Evolutionary conservation across 2,888 invertebrate genomes (phyloP).

Genomic region (Acronicta aceris): DNA sequence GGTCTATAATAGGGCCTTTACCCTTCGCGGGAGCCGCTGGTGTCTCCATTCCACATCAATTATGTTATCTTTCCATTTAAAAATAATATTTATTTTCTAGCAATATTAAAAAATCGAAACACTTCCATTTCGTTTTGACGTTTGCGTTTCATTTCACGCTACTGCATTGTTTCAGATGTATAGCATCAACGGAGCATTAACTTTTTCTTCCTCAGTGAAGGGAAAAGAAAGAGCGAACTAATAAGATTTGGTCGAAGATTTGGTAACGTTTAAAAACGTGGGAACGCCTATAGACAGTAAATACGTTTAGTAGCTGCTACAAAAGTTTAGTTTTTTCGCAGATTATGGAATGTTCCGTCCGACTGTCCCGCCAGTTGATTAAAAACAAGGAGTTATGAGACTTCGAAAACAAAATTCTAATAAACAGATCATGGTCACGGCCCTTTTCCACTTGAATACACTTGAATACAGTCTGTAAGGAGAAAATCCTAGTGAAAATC

Average conservation of each 20-base stretch:
- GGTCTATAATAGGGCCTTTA: conserved; percentile 79
- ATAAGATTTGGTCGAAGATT: background rate
- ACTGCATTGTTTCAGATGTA: background rate
- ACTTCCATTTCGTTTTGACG: conserved; percentile 24
- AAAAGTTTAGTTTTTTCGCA: too few relatives aligned
- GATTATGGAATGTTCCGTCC: too few relatives aligned
- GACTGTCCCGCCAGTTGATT: too few relatives aligned
- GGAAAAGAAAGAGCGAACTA: background rate
- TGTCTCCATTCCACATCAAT: conserved; percentile 59
- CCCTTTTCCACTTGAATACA: too few relatives aligned
- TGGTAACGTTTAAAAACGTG: background rate
- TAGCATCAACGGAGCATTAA: conserved; percentile 2
- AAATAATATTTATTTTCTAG: conserved; percentile 34
- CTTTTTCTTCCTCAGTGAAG: background rate
- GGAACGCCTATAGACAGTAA: background rate
- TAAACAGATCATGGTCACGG: too few relatives aligned
- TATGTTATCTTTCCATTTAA: conserved; percentile 51
- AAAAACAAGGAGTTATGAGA: too few relatives aligned
- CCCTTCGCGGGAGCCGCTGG: conserved; percentile 49
- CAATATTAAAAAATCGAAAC: conserved; percentile 31
- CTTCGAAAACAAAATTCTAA: too few relatives aligned
- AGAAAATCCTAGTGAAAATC: too few relatives aligned
- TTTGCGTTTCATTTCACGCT: conserved; percentile 12
- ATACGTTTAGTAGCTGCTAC: background rate
- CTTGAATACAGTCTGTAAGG: too few relatives aligned